These are phyloP conservation scores for Amphipyra tragopoginis DNA, from an alignment of 2,888 invertebrate genomes.

Conservation along the genomic window DNA sequence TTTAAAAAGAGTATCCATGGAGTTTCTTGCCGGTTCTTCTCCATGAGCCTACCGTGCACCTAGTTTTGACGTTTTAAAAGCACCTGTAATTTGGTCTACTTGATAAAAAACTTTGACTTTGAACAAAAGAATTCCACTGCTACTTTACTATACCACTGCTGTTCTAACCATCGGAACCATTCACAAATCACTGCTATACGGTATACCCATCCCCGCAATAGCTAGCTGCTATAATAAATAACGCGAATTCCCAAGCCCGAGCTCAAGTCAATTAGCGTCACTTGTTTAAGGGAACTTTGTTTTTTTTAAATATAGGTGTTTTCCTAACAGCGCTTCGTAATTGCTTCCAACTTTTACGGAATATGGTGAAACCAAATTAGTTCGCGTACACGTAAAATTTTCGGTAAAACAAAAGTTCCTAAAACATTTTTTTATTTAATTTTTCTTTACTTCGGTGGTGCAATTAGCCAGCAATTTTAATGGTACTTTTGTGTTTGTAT, in stretches of 20 bases:
- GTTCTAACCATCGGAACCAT: no score
- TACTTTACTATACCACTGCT: conserved; percentile 1
- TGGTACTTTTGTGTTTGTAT: no score
- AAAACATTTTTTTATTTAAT: conserved; percentile 11
- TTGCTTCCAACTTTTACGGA: conserved; percentile 53
- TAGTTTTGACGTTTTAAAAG: no score
- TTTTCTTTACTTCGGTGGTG: conserved; percentile 9
- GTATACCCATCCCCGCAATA: not conserved
- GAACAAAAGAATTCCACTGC: no score
- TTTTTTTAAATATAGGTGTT: conserved; percentile 58
- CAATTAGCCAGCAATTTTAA: conserved; percentile 17
- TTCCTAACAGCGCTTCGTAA: conserved; percentile 46
- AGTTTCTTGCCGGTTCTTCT: no score
- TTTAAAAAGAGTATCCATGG: no score
- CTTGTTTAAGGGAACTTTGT: conserved; percentile 63
- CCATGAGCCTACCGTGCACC: no score
- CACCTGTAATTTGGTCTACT: no score
- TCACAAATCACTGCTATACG: no score
- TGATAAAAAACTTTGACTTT: no score
- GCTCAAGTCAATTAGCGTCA: conserved; percentile 69
- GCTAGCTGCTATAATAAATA: conserved; percentile 56
- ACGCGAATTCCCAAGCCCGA: conserved; percentile 58
- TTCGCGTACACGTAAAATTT: conserved; percentile 33
- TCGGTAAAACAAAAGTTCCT: conserved; percentile 18
- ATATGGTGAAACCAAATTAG: conserved; percentile 42